phyloP scores from a whole-genome alignment of 1,140 invertebrate genomes.

The Leptoteleia sp. region DNA sequence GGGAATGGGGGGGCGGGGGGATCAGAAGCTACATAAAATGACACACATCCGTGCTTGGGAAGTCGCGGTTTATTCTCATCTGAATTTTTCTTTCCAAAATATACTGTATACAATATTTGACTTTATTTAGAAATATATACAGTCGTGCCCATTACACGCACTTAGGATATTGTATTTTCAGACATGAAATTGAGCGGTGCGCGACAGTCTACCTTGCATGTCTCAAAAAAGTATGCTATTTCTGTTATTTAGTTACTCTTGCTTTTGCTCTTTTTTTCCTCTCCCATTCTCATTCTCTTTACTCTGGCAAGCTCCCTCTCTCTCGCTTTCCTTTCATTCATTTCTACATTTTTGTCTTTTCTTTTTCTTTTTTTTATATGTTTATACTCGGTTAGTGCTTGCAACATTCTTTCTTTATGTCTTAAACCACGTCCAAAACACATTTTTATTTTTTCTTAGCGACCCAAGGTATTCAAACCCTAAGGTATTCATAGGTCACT shows the following conservation, averaged over 20 bases:
- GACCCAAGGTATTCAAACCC: constrained; percentile 5
- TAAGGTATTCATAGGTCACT: constrained; percentile 37
- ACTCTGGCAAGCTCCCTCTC: constrained; percentile 40
- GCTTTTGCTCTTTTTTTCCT: constrained; percentile 25
- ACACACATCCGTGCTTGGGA: constrained; percentile 49
- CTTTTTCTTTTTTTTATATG: constrained; percentile 50
- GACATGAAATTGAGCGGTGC: constrained; percentile 78
- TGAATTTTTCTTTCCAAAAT: constrained; percentile 78
- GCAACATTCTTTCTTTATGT: constrained; percentile 53
- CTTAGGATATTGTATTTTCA: constrained; percentile 71
- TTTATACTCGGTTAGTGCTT: constrained; percentile 65
- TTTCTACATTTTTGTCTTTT: constrained; percentile 16
- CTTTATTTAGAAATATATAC: constrained; percentile 81
- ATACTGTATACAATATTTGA: constrained; percentile 81
- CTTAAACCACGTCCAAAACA: constrained; percentile 23
- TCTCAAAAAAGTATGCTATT: constrained; percentile 64
- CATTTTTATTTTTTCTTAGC: constrained; percentile 24
- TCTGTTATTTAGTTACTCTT: constrained; percentile 41
- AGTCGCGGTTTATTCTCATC: constrained; percentile 75
- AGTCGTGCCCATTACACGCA: constrained; percentile 76
- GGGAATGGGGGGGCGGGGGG: too few species aligned
- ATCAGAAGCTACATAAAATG: constrained; percentile 36
- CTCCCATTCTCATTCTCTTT: constrained; percentile 12
- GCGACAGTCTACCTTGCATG: constrained; percentile 71
- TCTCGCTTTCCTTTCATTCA: not conserved